Conservation (phyloP, 2,113 vertebrate species). For the Prunella fulvescens region DNA sequence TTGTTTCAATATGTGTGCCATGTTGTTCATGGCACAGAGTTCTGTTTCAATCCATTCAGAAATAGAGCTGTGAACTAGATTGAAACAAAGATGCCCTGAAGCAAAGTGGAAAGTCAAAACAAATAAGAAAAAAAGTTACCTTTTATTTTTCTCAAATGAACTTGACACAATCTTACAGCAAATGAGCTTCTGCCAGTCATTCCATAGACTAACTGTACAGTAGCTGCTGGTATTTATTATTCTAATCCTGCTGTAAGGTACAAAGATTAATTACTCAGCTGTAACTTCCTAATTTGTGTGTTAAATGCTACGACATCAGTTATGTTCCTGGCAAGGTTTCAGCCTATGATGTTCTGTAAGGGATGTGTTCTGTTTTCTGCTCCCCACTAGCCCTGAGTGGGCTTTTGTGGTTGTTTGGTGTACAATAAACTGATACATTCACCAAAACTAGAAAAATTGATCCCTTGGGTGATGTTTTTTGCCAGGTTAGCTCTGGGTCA, state of each 20-base stretch:
- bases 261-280: neutral
- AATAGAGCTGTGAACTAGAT: neutral
- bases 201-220: neutral
- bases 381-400: neutral
- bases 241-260: neutral
- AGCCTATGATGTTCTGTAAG: fast-evolving
- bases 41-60: neutral
- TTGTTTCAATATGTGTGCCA: neutral
- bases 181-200: neutral
- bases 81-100: constrained; percentile 31
- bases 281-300: neutral
- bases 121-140: neutral
- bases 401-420: neutral
- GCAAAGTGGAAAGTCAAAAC: neutral
- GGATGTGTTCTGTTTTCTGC: neutral
- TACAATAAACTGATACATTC: neutral
- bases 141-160: neutral
- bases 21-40: neutral
- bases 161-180: neutral
- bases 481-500: neutral
- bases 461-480: neutral
- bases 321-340: neutral
- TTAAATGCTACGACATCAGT: neutral
- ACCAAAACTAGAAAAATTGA: neutral
- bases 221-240: neutral